Conservation (phyloP, 2,113 vertebrate genomes). For the Sinocyclocheilus anshuiensis region DNA sequence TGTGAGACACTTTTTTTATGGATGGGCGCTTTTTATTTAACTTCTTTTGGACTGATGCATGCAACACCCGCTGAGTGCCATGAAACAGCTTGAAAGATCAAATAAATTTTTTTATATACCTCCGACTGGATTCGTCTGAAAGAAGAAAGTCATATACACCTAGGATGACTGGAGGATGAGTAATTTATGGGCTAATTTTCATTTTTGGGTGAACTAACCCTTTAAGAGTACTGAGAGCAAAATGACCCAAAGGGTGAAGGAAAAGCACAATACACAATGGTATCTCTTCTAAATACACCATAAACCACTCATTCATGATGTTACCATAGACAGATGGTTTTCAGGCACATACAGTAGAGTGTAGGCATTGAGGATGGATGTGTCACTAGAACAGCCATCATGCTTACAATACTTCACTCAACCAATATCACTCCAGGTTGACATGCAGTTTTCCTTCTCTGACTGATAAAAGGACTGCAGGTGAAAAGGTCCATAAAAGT, state of each 20-base stretch:
- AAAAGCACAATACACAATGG: not conserved
- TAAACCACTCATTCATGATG: not conserved
- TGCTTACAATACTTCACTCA: not conserved
- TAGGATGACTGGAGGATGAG: too few relatives aligned
- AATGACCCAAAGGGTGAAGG: not conserved
- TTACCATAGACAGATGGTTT: slow-evolving; percentile 11
- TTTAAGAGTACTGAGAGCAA: not conserved
- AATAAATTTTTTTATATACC: too few relatives aligned
- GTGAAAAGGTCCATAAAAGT: not conserved
- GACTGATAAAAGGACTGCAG: not conserved
- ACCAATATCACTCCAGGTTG: not conserved
- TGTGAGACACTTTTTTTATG: too few relatives aligned
- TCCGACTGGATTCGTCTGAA: too few relatives aligned
- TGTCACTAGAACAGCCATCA: not conserved
- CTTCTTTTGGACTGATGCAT: too few relatives aligned
- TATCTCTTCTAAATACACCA: slow-evolving; percentile 24
- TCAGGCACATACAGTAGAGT: not conserved
- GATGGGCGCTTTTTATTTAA: too few relatives aligned
- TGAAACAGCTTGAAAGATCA: too few relatives aligned
- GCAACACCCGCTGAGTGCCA: too few relatives aligned
- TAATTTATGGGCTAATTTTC: too few relatives aligned
- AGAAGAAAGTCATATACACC: too few relatives aligned
- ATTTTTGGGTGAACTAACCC: too few relatives aligned
- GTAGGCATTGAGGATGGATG: not conserved
- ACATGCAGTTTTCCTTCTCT: not conserved